Evolutionary conservation across 2,888 invertebrate species (phyloP), one percentile per base, ranked within the genome.

Genomic region (Heteromyza rotundicornis): DNA sequence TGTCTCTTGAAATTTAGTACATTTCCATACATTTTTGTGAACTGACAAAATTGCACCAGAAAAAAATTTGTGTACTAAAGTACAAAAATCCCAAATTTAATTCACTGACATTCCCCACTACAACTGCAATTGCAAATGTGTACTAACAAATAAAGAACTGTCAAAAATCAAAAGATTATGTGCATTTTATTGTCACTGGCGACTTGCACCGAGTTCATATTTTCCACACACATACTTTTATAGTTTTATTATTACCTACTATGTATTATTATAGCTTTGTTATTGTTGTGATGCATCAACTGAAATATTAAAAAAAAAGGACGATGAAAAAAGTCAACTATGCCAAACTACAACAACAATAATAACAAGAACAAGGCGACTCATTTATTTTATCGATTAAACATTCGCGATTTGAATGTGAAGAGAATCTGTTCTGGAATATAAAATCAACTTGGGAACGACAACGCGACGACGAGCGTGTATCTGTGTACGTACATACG

Each of bases 351-450:
- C 53, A 54, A 47, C 62, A 59, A 59, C 60, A 65, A 60, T 61
- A 64, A 60, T 56, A 60, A 60, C 57, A 54, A 63, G 53, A 59
- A 52, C 17, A 52, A 69, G 60, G 74, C 75, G 76, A 74, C 77
- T 77, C 74, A 75, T 75, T 77, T 79, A 76, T 77, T 79, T 79
- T 78, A 78, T 79, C 78, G 78, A 78, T 78, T 78, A 78, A 78
- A 78, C 78, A 78, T 79, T 78, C 74, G 74, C 70, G 20, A 20
- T 20, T 47, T 20, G 2, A 5, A 19, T 19, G 47, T 19, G 3
- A n/a, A 5, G 20, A 5, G 20, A 47, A 20, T 47, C 40, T 40
- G 10, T 2, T 19, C 19, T 20, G 47, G 20, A 47, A 19, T n/a
- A 3, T 40, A 5, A 17, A 47, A 47, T 3, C 20, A 19, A 19